Base-by-base conservation (phyloP, 2,888 invertebrate species). In the Rhamnusium bicolor region DNA sequence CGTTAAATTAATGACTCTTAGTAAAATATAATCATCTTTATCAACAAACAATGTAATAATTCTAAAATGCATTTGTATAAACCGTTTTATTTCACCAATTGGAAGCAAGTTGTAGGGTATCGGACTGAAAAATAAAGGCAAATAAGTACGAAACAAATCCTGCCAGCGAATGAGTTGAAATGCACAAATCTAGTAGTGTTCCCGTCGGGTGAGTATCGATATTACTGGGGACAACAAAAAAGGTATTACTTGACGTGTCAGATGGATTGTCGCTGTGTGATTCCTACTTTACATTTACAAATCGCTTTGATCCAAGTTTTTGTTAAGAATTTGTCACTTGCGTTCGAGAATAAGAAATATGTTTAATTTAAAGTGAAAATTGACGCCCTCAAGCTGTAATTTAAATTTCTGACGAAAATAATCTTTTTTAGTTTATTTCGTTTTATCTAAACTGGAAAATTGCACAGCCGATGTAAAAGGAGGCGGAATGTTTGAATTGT, bases 181-280 rank as follows among this genome's bases (percentile, higher is more conserved):
- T 54, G 54, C 54, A 54, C 24, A 16, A 58, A 18, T 58, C 58
- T 58, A 58, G 58, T 56, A 27, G 56, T 27, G 56, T 58, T 27
- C 58, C 29, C 58, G 29, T 29, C 58, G 58, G 14, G 32, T 7
- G 58, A 58, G 54, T 54, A 27, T 54, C 54, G 54, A 54, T n/a
- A n/a, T 54, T 24, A 24, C 40, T 40, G 2, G n/a, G n/a, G 40
- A 40, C 40, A 40, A 40, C 40, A 62, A 70, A 73, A 62, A 69
- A 62, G 67, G 67, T 63, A 65, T 49, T 65, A 40, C 69, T 24
- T 60, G 69, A 65, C 73, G 49, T 46, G 54, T 67, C 56, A 61
- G 69, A 73, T 73, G 67, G 70, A 73, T 73, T 70, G 70, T 70
- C 60, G 73, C 51, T 56, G 58, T 66, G 70, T 60, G 73, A 73